Percentiles rank a stretch among this genome's conserved stretches.
phyloP scores from a whole-genome alignment of 92 coral and sea anemone species.

The Palythoa heliodiscus region DNA sequence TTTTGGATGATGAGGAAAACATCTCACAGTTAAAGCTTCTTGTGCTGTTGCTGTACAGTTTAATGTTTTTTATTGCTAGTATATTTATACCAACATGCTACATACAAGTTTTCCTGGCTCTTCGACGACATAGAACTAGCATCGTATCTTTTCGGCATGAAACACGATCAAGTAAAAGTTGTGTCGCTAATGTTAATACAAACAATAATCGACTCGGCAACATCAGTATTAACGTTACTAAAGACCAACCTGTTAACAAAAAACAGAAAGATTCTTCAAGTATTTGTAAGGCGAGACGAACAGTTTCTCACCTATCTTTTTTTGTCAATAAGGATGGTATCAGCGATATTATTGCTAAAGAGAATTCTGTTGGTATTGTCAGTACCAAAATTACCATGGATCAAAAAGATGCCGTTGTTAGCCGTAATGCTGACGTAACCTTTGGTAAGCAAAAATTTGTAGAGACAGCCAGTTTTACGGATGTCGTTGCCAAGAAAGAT shows the following conservation, averaged over 20 bases:
- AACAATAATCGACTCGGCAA: neutral
- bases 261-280: neutral
- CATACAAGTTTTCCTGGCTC: slow-evolving; percentile 3
- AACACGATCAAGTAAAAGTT: neutral
- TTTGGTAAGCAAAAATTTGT: neutral
- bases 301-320: neutral
- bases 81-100: neutral
- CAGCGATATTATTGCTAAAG: neutral
- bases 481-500: neutral
- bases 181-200: neutral
- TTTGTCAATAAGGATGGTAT: neutral
- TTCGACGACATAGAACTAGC: slow-evolving; percentile 21
- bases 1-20: neutral
- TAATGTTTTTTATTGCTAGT: slow-evolving; percentile 14
- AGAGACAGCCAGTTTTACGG: neutral
- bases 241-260: neutral
- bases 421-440: neutral
- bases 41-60: neutral
- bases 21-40: neutral
- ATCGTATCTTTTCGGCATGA: neutral
- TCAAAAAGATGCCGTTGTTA: neutral
- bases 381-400: neutral
- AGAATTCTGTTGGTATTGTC: neutral
- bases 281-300: too few species aligned
- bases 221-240: neutral